A percentile compares a stretch with the other conserved stretches of the same genome.
phyloP scores from a whole-genome alignment of 2,797 vertebrate species.

The Ctenochaetus hawaiiensis region DNA sequence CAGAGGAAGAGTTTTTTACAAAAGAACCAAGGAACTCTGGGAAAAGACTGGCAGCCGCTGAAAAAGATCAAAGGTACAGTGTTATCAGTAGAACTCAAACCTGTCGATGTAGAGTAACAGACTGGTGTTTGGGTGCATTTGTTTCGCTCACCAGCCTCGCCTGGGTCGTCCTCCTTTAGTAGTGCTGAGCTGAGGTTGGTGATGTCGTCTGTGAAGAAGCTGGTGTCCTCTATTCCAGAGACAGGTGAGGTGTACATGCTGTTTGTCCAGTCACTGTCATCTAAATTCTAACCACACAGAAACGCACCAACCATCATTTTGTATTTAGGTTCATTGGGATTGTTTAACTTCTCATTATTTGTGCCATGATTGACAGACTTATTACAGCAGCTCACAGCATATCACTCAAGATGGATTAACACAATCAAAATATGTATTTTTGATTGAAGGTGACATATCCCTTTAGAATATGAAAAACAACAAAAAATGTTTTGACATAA shows the following conservation, averaged over 20 bases:
- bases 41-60: slow-evolving; percentile 94
- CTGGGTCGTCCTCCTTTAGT: slow-evolving; percentile 95
- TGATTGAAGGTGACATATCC: too few relatives aligned
- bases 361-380: background rate
- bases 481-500: background rate
- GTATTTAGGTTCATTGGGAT: background rate
- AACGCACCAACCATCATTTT: background rate
- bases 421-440: too few relatives aligned
- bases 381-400: too few relatives aligned
- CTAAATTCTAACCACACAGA: slow-evolving; percentile 81
- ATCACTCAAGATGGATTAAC: too few relatives aligned
- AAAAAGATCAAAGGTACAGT: background rate
- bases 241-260: slow-evolving; percentile 84
- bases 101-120: background rate
- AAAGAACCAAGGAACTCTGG: slow-evolving; percentile 93
- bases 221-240: slow-evolving; percentile 84
- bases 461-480: too few relatives aligned
- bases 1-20: slow-evolving; percentile 91
- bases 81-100: background rate
- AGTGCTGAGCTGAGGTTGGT: slow-evolving; percentile 90
- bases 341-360: background rate
- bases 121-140: background rate
- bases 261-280: slow-evolving; percentile 92
- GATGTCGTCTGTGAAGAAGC: slow-evolving; percentile 88
- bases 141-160: slow-evolving; percentile 89